A percentile compares a stretch with the other conserved stretches of the same genome.
These are phyloP conservation scores for Chorisops tibialis DNA, from an alignment of 2,888 invertebrate species.

Conservation along the genomic window DNA sequence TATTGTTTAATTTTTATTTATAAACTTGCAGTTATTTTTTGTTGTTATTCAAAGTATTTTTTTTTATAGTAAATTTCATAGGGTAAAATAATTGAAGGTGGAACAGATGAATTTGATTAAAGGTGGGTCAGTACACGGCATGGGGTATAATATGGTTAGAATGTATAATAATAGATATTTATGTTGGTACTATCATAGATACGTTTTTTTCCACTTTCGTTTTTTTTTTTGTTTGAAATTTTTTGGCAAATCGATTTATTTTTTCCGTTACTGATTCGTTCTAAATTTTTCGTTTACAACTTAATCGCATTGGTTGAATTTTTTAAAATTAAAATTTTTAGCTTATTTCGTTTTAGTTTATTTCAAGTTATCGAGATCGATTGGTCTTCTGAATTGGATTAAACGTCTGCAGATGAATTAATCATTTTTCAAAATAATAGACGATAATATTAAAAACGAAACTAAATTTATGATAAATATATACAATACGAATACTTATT, in stretches of 20 bases:
- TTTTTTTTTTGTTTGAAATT: background rate
- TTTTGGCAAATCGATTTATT: conserved; percentile 3
- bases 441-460: too few species aligned
- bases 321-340: too few species aligned
- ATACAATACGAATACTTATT: too few species aligned
- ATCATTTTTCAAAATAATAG: too few species aligned
- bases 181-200: background rate
- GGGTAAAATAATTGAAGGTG: background rate
- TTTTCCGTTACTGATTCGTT: too few species aligned
- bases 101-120: conserved; percentile 8
- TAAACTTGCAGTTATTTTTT: background rate
- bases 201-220: conserved; percentile 8
- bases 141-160: background rate
- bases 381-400: too few species aligned
- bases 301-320: too few species aligned
- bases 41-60: background rate
- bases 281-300: too few species aligned
- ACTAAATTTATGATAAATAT: too few species aligned
- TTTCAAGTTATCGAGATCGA: too few species aligned
- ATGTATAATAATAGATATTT: background rate
- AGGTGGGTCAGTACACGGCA: conserved; percentile 12
- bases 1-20: background rate
- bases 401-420: too few species aligned
- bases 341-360: too few species aligned
- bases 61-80: background rate